Conservation (phyloP, 2,797 vertebrate species). For the Crenuchus spilurus region DNA sequence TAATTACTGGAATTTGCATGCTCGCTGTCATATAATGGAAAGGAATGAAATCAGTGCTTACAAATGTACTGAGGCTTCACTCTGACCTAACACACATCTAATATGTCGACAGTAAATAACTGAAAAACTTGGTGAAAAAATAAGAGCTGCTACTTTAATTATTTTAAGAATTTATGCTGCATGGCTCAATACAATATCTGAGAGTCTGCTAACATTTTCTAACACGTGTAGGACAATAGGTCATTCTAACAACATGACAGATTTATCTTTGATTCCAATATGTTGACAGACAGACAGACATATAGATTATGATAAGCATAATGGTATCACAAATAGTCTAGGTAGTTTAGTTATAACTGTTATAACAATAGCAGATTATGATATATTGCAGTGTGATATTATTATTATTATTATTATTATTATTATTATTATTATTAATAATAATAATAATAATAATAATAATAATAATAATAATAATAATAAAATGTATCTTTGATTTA, state of each 20-base stretch:
- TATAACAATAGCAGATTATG: no score
- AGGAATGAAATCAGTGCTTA: neutral
- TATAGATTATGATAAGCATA: no score
- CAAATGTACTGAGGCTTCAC: neutral
- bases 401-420: no score
- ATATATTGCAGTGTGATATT: no score
- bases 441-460: no score
- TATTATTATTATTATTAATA: no score
- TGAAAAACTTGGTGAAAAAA: neutral
- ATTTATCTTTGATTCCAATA: neutral
- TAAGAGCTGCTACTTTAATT: neutral
- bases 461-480: no score
- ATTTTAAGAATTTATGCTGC: neutral
- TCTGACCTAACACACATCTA: neutral
- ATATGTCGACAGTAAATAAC: neutral
- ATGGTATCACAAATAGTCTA: no score
- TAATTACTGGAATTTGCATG: constrained; percentile 2
- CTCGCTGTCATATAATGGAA: neutral
- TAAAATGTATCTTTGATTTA: neutral
- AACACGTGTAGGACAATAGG: neutral
- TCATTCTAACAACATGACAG: neutral
- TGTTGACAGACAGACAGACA: no score
- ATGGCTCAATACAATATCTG: neutral
- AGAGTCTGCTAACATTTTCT: neutral
- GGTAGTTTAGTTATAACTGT: no score